Evolutionary conservation across 92 coral and sea anemone genomes (phyloP).

Genomic region (Isaurus tuberculatus): DNA sequence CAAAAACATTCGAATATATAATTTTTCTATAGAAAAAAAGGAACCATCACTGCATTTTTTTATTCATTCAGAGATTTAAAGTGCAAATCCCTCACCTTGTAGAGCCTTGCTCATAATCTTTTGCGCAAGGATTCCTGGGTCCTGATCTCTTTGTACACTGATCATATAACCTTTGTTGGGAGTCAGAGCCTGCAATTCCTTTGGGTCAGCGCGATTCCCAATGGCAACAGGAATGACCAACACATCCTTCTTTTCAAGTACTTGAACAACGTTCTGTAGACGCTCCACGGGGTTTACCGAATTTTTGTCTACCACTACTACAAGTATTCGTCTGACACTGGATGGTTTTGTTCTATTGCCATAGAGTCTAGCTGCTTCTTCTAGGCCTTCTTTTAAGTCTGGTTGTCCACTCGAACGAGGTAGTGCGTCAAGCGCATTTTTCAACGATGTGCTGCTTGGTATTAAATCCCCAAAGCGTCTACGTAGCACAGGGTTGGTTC

Average conservation of each 20-base stretch:
- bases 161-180: slow-evolving; percentile 63
- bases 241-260: slow-evolving; percentile 65
- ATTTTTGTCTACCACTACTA: slow-evolving; percentile 64
- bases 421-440: slow-evolving; percentile 50
- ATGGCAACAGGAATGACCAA: slow-evolving; percentile 84
- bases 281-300: slow-evolving; percentile 39
- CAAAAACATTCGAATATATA: too few relatives aligned
- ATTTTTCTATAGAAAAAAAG: too few relatives aligned
- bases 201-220: slow-evolving; percentile 60
- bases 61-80: too few relatives aligned
- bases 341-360: slow-evolving; percentile 60
- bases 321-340: slow-evolving; percentile 72
- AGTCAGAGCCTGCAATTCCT: slow-evolving; percentile 62
- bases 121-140: slow-evolving; percentile 66
- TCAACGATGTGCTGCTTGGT: slow-evolving; percentile 31
- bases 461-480: slow-evolving; percentile 51
- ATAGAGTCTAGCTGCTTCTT: slow-evolving; percentile 58
- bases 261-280: slow-evolving; percentile 53
- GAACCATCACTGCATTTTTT: too few relatives aligned
- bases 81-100: slow-evolving; percentile 50
- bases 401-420: slow-evolving; percentile 52
- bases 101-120: slow-evolving; percentile 75
- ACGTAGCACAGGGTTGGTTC: slow-evolving; percentile 53
- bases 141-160: slow-evolving; percentile 55
- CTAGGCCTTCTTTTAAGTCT: slow-evolving; percentile 73